These are phyloP conservation scores for Sylvicapra grimmia DNA, from an alignment of 2,113 vertebrate genomes.

Conservation along the genomic window DNA sequence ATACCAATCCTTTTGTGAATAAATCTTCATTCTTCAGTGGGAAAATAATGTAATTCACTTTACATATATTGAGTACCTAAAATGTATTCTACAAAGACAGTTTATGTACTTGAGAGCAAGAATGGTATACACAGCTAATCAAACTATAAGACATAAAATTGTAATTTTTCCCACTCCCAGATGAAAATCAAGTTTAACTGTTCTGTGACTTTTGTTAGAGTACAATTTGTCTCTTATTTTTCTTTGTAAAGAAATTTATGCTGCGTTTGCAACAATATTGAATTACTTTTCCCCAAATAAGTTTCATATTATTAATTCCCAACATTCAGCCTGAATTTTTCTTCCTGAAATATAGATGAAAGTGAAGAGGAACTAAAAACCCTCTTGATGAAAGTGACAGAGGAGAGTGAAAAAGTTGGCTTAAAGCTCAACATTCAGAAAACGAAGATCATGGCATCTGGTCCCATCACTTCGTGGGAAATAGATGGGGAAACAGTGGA, in stretches of 20 bases:
- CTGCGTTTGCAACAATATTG: neutral
- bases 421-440: no score
- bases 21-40: neutral
- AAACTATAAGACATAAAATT: neutral
- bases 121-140: neutral
- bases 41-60: neutral
- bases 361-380: no score
- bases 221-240: neutral
- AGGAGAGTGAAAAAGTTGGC: no score
- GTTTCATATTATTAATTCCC: neutral
- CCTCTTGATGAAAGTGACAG: no score
- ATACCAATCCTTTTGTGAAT: neutral
- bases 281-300: neutral
- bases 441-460: no score
- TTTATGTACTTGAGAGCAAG: neutral
- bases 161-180: neutral
- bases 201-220: neutral
- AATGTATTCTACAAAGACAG: neutral
- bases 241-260: neutral
- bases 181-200: neutral
- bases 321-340: neutral
- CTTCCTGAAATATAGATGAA: neutral
- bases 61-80: neutral
- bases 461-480: no score
- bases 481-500: no score